Evolutionary conservation across 2,888 invertebrate species (phyloP), one percentile per base, ranked within the genome.

Genomic region (Ophioninae sp.): DNA sequence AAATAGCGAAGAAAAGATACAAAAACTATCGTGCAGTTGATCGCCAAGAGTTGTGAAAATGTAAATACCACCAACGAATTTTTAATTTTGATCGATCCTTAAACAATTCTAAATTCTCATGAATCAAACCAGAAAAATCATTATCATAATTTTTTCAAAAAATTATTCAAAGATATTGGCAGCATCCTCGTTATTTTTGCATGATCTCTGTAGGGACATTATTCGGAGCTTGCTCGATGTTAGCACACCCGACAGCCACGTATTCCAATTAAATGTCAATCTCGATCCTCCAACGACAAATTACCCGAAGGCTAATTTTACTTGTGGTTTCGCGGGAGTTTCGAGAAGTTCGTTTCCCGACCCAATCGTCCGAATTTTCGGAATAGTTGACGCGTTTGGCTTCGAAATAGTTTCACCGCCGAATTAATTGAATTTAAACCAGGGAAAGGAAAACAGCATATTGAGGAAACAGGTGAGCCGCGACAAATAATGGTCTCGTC

Each of bases 371-470:
- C 17, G 17, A 50, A 50, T 50, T 50, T 50, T 10, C 17, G 50
- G 6, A 21, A 17, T 6, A 10, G 61, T 50, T 44, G 30, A 23
- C 64, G 50, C 8, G 39, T 17, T n/a, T 5, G 56, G 13, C 59
- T 59, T 23, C 39, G 41, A 10, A 69, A 41, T 39, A 3, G 67
- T 67, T 67, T 17, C 20, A 1, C 57, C 57, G 21, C 67, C 67
- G 41, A 67, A 67, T 57, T 67, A 67, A 76, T 76, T 67, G 57
- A 67, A 67, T 76, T n/a, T 10, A 17, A 23, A 23, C 13, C 23
- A 37, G 75, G 57, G 41, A 65, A 75, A 57, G 21, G 75, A 50
- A 39, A 13, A 23, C 17, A n/a, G 7, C 7, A 17, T 0, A 23
- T 61, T 6, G 41, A n/a, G 41, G 7, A 61, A 61, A 41, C 61